Percentiles rank a stretch among this genome's conserved stretches.
Evolutionary conservation across 37 sponge, comb jelly and placozoan genomes (phyloP).

Genomic region (Aplysina aerophoba): DNA sequence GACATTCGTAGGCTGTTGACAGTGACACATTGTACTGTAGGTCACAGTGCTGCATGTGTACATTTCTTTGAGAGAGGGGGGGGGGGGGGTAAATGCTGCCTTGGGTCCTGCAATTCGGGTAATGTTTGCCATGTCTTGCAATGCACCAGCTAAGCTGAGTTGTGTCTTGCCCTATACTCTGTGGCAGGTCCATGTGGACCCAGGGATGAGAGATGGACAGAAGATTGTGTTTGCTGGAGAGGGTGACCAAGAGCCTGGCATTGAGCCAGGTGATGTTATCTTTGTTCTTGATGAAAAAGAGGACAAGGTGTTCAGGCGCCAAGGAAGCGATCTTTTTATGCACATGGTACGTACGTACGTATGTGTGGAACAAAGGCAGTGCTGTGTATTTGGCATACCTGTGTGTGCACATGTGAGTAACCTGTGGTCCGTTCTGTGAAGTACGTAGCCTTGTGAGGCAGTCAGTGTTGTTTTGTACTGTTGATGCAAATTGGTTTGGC

Average conservation of each 20-base stretch:
- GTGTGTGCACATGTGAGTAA: background rate
- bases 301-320: conserved; percentile 72
- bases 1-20: too few relatives aligned
- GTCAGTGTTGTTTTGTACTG: too few relatives aligned
- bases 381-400: background rate
- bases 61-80: too few relatives aligned
- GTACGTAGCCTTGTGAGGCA: too few relatives aligned
- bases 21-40: too few relatives aligned
- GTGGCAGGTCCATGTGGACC: conserved; percentile 87
- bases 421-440: background rate
- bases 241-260: conserved; percentile 89
- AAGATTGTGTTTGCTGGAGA: conserved; percentile 93
- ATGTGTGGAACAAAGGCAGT: too few relatives aligned
- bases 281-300: conserved; percentile 92
- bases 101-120: too few relatives aligned
- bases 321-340: conserved; percentile 85
- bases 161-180: background rate
- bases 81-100: too few relatives aligned
- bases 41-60: too few relatives aligned
- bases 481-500: too few relatives aligned
- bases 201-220: conserved; percentile 97
- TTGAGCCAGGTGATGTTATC: conserved; percentile 95
- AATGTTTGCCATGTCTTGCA: background rate
- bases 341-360: conserved; percentile 55
- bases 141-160: background rate